These are phyloP conservation scores for Microchirus variegatus DNA, from an alignment of 2,797 vertebrate genomes.

Conservation along the genomic window DNA sequence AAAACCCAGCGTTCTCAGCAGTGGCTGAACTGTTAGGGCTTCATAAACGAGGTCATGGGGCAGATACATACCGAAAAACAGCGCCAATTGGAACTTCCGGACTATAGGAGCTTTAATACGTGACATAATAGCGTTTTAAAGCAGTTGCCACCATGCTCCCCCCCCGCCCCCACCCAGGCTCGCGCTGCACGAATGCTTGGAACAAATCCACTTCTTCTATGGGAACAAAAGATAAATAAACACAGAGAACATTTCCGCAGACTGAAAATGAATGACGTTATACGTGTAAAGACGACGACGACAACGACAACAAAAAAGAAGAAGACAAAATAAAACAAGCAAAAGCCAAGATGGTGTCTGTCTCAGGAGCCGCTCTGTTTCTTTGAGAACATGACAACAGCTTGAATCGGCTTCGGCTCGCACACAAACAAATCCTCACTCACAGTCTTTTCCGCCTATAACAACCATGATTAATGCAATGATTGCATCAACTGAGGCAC, in stretches of 20 bases:
- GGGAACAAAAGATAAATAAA: too few relatives aligned
- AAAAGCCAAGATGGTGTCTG: slow-evolving; percentile 6
- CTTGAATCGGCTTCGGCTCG: slow-evolving; percentile 5
- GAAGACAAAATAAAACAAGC: background rate
- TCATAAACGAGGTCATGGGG: too few relatives aligned
- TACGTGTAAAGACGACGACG: too few relatives aligned
- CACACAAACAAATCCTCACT: slow-evolving; percentile 18
- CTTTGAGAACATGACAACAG: slow-evolving; percentile 25
- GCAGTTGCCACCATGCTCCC: background rate
- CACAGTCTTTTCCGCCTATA: slow-evolving; percentile 17
- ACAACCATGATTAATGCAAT: slow-evolving; percentile 48
- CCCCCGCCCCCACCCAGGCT: slow-evolving; percentile 1
- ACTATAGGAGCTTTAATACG: too few relatives aligned
- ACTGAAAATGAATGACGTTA: background rate
- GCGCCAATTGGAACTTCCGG: too few relatives aligned
- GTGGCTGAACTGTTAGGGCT: too few relatives aligned
- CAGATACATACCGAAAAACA: too few relatives aligned
- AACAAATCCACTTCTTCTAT: background rate
- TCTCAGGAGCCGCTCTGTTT: slow-evolving; percentile 13
- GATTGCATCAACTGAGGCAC: slow-evolving; percentile 44
- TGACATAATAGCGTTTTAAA: background rate
- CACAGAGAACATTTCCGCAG: background rate
- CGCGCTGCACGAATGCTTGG: background rate
- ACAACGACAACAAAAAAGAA: slow-evolving; percentile 6
- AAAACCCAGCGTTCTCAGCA: too few relatives aligned